Conservation (phyloP, 2,797 vertebrate species). For the Rhinoraja longicauda region DNA sequence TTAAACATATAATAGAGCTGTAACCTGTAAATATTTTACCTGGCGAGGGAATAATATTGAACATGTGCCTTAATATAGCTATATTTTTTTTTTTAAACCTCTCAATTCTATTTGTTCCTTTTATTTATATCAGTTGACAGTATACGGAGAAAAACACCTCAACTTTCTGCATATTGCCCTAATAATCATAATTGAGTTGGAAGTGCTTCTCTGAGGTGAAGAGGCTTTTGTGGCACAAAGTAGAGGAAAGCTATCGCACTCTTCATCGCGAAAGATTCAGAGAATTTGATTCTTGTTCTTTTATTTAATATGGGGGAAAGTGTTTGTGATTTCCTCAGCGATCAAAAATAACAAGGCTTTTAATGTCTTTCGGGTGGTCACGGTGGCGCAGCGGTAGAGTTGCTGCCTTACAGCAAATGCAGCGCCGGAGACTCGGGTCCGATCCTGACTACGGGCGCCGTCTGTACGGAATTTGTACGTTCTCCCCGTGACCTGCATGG, state of each 20-base stretch:
- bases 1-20: neutral
- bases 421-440: too few species aligned
- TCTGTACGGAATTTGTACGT: too few species aligned
- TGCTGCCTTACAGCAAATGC: too few species aligned
- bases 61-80: neutral
- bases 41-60: neutral
- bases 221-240: neutral
- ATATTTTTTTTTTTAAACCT: neutral
- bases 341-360: too few species aligned
- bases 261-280: neutral
- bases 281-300: neutral
- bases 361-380: too few species aligned
- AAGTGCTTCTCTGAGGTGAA: neutral
- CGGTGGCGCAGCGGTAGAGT: too few species aligned
- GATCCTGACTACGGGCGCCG: too few species aligned
- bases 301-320: neutral
- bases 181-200: neutral
- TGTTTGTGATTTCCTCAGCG: conserved; percentile 1
- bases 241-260: neutral
- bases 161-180: neutral
- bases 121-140: neutral
- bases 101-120: neutral
- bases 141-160: neutral
- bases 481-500: too few species aligned
- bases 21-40: neutral